Evolutionary conservation across 2,888 invertebrate genomes (phyloP).

Genomic region (Tipula helvola): DNA sequence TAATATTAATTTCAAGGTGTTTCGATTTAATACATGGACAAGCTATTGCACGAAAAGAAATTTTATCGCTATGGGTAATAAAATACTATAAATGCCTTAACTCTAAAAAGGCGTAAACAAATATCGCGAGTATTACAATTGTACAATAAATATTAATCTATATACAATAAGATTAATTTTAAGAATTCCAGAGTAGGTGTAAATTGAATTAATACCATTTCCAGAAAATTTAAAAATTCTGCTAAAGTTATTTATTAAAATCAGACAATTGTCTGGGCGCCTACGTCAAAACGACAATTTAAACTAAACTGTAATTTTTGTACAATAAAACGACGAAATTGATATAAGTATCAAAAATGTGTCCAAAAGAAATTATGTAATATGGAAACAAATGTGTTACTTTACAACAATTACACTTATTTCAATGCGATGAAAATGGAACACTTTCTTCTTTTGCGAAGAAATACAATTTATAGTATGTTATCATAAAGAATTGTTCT

Average conservation of each 20-base stretch:
- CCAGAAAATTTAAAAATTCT: background rate
- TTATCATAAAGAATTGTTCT: too few relatives aligned
- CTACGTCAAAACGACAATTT: background rate
- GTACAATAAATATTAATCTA: background rate
- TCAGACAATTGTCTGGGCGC: background rate
- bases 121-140: background rate
- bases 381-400: background rate
- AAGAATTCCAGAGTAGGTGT: background rate
- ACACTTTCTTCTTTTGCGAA: background rate
- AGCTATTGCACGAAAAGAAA: background rate
- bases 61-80: background rate
- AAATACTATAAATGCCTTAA: background rate
- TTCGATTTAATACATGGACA: background rate
- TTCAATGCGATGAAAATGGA: background rate
- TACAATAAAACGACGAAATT: background rate
- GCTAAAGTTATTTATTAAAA: background rate
- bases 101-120: background rate
- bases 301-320: background rate
- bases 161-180: background rate
- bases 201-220: background rate
- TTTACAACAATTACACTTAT: background rate
- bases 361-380: background rate
- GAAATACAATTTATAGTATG: background rate
- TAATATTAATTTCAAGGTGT: background rate
- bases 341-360: background rate